Conservation (phyloP, 1,140 invertebrate species). For the Atopsyche davidsoni region DNA sequence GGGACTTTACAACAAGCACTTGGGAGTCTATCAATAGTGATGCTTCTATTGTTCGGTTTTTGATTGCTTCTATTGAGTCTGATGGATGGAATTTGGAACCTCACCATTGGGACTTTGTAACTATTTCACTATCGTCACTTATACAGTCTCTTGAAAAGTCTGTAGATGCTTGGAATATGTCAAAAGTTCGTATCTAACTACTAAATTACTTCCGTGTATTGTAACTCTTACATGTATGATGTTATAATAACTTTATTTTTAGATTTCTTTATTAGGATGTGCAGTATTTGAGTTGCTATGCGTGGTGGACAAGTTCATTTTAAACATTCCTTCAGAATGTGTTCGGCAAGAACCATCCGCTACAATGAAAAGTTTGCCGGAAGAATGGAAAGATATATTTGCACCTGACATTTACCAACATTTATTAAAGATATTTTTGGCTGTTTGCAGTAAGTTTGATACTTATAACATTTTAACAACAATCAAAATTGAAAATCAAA, state of each 20-base stretch:
- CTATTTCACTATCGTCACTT: conserved; percentile 23
- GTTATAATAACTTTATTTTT: conserved; percentile 13
- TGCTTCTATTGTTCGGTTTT: conserved; percentile 20
- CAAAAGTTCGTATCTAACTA: conserved; percentile 13
- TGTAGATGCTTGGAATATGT: conserved; percentile 21
- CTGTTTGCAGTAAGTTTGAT: conserved; percentile 18
- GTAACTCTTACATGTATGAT: background rate
- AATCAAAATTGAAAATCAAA: no score
- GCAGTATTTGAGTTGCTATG: conserved; percentile 24
- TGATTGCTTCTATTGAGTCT: conserved; percentile 15
- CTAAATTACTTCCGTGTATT: background rate
- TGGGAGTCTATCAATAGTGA: conserved; percentile 23
- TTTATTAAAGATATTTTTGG: conserved; percentile 33
- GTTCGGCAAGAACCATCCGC: conserved; percentile 15
- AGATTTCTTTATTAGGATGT: conserved; percentile 21
- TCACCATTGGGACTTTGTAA: conserved; percentile 28
- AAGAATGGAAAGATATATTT: conserved; percentile 38
- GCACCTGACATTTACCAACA: conserved; percentile 32
- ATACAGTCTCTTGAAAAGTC: conserved; percentile 25
- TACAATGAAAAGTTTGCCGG: conserved; percentile 31
- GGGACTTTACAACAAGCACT: conserved; percentile 6
- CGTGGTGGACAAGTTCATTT: conserved; percentile 25
- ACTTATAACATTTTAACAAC: no score
- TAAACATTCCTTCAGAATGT: conserved; percentile 19
- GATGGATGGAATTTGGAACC: conserved; percentile 23